phyloP scores from a whole-genome alignment of 2,113 vertebrate species.

The Phylloscopus trochiloides region DNA sequence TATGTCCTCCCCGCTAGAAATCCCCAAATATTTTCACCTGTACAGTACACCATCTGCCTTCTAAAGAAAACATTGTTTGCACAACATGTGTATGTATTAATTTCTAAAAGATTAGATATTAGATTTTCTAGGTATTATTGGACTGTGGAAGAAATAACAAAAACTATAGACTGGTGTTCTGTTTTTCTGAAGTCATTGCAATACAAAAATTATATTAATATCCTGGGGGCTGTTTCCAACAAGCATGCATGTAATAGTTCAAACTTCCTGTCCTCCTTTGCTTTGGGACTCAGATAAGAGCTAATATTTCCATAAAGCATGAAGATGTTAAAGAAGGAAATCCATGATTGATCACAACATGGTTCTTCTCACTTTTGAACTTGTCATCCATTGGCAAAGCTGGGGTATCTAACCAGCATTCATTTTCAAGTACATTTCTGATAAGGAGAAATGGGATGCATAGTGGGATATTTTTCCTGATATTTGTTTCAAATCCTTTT shows the following conservation, averaged over 20 bases:
- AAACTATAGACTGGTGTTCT: not conserved
- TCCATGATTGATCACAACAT: not conserved
- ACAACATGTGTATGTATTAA: not conserved
- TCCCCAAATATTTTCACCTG: not conserved
- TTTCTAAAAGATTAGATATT: not conserved
- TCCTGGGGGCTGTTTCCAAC: not conserved
- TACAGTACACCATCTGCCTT: fast-evolving
- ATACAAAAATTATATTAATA: not conserved
- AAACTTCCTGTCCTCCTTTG: not conserved
- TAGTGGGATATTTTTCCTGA: not conserved
- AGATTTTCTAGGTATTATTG: not conserved
- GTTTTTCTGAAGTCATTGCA: not conserved
- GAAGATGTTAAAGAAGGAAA: not conserved
- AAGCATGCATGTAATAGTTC: not conserved
- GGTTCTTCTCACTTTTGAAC: not conserved
- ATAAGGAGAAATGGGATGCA: not conserved
- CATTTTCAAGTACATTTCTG: not conserved
- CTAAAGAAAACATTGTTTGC: not conserved
- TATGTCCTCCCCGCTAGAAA: not conserved
- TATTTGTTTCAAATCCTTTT: not conserved
- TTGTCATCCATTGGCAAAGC: not conserved
- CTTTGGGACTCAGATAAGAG: not conserved
- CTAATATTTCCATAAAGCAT: not conserved
- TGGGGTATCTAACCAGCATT: not conserved
- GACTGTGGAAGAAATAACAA: not conserved